A percentile compares a stretch with the other conserved stretches of the same genome.
phyloP scores from a whole-genome alignment of 2,113 vertebrate species.

The Melanocharis versteri region DNA sequence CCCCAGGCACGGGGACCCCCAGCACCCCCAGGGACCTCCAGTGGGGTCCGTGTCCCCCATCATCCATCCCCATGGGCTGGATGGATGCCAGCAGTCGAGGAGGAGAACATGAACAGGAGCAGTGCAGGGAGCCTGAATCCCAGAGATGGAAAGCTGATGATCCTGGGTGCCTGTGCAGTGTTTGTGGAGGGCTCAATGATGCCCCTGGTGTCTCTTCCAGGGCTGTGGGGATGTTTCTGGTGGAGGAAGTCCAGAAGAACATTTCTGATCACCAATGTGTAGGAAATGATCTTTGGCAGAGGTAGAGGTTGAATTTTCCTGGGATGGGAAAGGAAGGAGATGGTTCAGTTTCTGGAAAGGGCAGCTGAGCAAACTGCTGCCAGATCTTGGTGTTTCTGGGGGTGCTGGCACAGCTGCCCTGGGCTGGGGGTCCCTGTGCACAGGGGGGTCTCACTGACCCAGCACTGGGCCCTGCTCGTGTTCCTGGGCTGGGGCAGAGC shows the following conservation, averaged over 20 bases:
- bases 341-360: background rate
- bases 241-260: slow-evolving; percentile 83
- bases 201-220: slow-evolving; percentile 60
- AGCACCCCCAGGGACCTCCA: background rate
- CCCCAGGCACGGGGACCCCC: background rate
- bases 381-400: background rate
- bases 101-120: background rate
- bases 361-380: background rate
- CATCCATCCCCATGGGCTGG: too few relatives aligned
- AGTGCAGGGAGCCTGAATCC: background rate
- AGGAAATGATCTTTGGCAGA: slow-evolving; percentile 84
- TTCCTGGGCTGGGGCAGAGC: background rate
- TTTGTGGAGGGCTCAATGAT: background rate
- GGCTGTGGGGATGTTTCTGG: slow-evolving; percentile 84
- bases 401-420: background rate
- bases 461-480: background rate
- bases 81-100: too few relatives aligned
- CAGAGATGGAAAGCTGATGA: background rate
- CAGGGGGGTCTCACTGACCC: background rate
- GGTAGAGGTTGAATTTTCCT: slow-evolving; percentile 58
- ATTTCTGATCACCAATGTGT: slow-evolving; percentile 85
- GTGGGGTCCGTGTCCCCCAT: too few relatives aligned
- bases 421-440: background rate
- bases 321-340: background rate
- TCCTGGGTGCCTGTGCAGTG: background rate